phyloP scores from a whole-genome alignment of 2,797 vertebrate species.

The Pelochelys cantorii region DNA sequence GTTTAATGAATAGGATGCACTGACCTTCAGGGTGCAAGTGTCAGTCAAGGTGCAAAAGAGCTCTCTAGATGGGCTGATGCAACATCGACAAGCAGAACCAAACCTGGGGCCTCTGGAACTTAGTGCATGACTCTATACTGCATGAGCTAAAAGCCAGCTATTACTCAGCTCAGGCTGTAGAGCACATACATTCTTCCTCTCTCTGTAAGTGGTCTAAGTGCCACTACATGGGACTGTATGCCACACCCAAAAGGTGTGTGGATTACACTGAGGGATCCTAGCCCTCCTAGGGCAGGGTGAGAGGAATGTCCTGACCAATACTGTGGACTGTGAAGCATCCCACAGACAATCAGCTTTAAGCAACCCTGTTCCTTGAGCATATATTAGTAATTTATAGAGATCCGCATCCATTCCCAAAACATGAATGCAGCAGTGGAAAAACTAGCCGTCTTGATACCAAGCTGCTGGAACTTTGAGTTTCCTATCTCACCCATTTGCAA shows the following conservation, averaged over 20 bases:
- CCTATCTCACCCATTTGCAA: no score
- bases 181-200: no score
- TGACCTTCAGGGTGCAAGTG: conserved; percentile 53
- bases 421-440: not conserved
- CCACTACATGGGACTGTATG: no score
- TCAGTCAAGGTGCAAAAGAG: conserved; percentile 43
- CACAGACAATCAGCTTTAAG: conserved; percentile 9
- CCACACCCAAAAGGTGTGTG: no score
- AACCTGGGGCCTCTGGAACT: no score
- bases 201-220: no score
- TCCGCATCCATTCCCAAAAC: not conserved
- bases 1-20: conserved; percentile 51
- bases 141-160: no score
- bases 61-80: not conserved
- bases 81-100: no score
- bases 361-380: not conserved
- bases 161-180: no score
- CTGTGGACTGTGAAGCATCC: not conserved
- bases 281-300: conserved; percentile 28
- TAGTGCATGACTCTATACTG: no score
- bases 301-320: conserved; percentile 48
- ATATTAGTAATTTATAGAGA: not conserved
- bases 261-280: not conserved
- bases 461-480: no score
- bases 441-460: not conserved